Percentiles rank a stretch among this genome's conserved stretches.
Conservation (phyloP, 2,888 invertebrate species). For the Andrena bucephala region DNA sequence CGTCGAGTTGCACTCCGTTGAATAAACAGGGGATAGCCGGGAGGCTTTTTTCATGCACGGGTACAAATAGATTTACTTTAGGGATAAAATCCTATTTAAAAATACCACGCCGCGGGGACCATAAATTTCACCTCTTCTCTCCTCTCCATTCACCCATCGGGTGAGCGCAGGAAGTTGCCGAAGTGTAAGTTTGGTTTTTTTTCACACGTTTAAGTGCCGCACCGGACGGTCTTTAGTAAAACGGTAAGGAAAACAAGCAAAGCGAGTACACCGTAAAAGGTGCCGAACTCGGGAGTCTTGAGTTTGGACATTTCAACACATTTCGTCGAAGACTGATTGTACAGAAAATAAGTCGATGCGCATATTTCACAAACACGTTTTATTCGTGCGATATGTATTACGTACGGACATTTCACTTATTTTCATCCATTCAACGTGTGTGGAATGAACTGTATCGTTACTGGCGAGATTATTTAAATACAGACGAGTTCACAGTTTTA, state of each 20-base stretch:
- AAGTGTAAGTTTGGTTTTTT: slow-evolving; percentile 46
- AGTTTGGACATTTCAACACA: not conserved
- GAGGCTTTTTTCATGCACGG: slow-evolving; percentile 39
- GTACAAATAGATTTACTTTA: slow-evolving; percentile 70
- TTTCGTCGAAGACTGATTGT: not conserved
- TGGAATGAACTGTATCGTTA: slow-evolving; percentile 41
- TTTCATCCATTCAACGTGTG: slow-evolving; percentile 8
- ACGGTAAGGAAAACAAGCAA: slow-evolving; percentile 10
- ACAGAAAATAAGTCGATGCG: not conserved
- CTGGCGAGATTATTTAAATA: slow-evolving; percentile 21
- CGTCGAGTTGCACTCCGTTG: slow-evolving; percentile 39
- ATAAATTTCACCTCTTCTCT: slow-evolving; percentile 63
- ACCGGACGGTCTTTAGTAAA: slow-evolving; percentile 45
- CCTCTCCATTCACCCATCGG: slow-evolving; percentile 27
- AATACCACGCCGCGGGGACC: slow-evolving; percentile 53
- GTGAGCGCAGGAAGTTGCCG: slow-evolving; percentile 52
- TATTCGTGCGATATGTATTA: slow-evolving; percentile 56
- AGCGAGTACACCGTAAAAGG: slow-evolving; percentile 1
- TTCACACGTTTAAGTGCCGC: slow-evolving; percentile 35
- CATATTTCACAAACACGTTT: slow-evolving; percentile 21
- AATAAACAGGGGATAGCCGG: slow-evolving; percentile 53
- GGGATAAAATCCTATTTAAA: slow-evolving; percentile 68
- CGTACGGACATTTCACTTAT: slow-evolving; percentile 37
- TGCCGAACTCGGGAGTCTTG: not conserved
- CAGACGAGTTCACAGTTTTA: slow-evolving; percentile 23